Evolutionary conservation across 2,113 vertebrate species (phyloP), one percentile per base, ranked within the genome.

Genomic region (Callopanchax toddi): DNA sequence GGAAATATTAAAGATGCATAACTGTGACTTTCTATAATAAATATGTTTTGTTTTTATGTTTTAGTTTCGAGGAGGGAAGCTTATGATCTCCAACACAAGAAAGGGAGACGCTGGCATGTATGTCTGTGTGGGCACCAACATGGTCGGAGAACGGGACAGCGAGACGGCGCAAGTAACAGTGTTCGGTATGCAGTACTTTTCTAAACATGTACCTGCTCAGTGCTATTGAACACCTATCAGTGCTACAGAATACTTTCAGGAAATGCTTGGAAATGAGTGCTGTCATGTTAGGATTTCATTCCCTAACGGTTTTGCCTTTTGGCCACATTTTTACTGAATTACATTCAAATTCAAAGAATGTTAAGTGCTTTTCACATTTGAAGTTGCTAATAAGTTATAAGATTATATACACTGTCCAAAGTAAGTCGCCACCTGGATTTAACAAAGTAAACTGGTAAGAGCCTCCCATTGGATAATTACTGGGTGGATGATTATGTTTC

Each of bases 51-150:
- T 46, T 76, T 60, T 29, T 21, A 16, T 5, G 5, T 32, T 76
- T 72, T 71, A 99, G 97, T 97, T 99, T 56, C 96, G 97, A 73
- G 94, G 97, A 86, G 97, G 97, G 8, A 99, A 99, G 78, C 90
- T 99, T 63, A 99, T 99, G 97, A 98, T 99, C 80, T 97, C 97
- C 48, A 99, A 97, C 75, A 96, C 96, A 18, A 94, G 93, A 22
- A 98, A 98, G 79, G 95, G 93, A 0, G 97, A 99, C 34, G 96
- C 97, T 0, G 97, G 96, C 23, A 98, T 97, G 93, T 99, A 98
- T 63, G 94, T 94, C 16, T 99, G 97, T 71, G 97, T 99, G 37
- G 97, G 96, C 3, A 96, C 96, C 77, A 99, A 99, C 78, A 99
- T 99, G 95, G 97, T 99, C 54, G 97, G 97, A 21, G 97, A 99